Evolutionary conservation across 2,888 invertebrate genomes (phyloP), one percentile per base, ranked within the genome.

Genomic region (Timandra comae): DNA sequence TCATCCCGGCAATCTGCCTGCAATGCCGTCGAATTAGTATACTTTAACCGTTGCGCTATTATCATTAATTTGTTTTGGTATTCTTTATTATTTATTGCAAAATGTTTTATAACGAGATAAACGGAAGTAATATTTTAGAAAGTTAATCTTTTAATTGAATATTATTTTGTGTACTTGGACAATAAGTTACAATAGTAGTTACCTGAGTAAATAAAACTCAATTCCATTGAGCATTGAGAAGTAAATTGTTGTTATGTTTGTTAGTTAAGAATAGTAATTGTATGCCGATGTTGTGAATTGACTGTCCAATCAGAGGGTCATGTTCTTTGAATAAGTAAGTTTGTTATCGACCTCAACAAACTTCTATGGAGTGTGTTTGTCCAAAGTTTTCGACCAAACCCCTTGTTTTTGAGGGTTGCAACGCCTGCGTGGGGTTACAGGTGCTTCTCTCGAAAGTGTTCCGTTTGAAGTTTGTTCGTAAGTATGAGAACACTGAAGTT

Each of bases 1-100:
- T 64, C 63, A 61, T 68, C 63, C 68, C 59, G 56, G 60, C 68
- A 69, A 75, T 70, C 64, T 72, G 68, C 65, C 65, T 74, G 71
- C 74, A 67, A 59, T 74, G 67, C 73, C 57, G 75, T 56, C 59
- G 67, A 69, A 76, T 76, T 76, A 74, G 63, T 64, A 53, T 56
- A 45, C 54, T 59, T 59, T 61, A 63, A 57, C 51, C 52, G 58
- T 55, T 53, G 46, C 46, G 46, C 55, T 48, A 55, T 44, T 41
- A 31, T 50, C 33, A 41, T 50, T 41, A 42, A 46, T 51, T 49
- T 51, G 40, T 49, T 35, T 46, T 41, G 29, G 31, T 43, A 27
- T 34, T 37, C 27, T 29, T 12, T 41, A 34, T 39, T 46, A 44
- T 39, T 33, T 30, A 35, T 31, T 13, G 23, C 7, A 16, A 16